A percentile compares a stretch with the other conserved stretches of the same genome.
phyloP scores from a whole-genome alignment of 2,888 invertebrate genomes.

The Noctua pronuba region DNA sequence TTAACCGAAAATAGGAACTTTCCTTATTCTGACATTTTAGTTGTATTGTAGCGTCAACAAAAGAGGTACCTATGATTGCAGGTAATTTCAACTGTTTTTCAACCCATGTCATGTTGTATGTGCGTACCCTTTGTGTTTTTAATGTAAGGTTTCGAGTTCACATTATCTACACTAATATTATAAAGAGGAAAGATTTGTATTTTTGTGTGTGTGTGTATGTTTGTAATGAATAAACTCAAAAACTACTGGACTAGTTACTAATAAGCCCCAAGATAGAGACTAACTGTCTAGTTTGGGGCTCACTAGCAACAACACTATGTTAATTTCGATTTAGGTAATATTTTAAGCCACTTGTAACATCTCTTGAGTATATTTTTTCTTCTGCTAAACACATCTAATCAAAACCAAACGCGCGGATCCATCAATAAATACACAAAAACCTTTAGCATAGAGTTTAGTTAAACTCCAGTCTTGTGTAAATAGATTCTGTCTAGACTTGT shows the following conservation, averaged over 20 bases:
- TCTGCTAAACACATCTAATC: not conserved
- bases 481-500: conserved; percentile 72
- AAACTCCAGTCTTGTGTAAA: conserved; percentile 35
- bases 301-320: too few relatives aligned
- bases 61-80: not conserved
- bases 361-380: too few relatives aligned
- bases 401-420: not conserved
- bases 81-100: not conserved
- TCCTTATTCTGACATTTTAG: not conserved
- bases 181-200: too few relatives aligned
- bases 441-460: not conserved
- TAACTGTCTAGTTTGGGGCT: too few relatives aligned
- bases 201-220: too few relatives aligned
- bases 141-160: not conserved
- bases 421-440: not conserved
- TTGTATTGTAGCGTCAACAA: conserved; percentile 12
- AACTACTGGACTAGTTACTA: too few relatives aligned
- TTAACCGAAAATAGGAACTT: not conserved
- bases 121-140: not conserved
- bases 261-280: too few relatives aligned
- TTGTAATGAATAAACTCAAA: too few relatives aligned
- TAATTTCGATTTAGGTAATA: too few relatives aligned
- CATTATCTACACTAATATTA: too few relatives aligned
- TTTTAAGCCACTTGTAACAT: too few relatives aligned
- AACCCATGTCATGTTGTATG: conserved; percentile 3